Conservation (phyloP, 1,140 invertebrate genomes). For the Lucilia cuprina region DNA sequence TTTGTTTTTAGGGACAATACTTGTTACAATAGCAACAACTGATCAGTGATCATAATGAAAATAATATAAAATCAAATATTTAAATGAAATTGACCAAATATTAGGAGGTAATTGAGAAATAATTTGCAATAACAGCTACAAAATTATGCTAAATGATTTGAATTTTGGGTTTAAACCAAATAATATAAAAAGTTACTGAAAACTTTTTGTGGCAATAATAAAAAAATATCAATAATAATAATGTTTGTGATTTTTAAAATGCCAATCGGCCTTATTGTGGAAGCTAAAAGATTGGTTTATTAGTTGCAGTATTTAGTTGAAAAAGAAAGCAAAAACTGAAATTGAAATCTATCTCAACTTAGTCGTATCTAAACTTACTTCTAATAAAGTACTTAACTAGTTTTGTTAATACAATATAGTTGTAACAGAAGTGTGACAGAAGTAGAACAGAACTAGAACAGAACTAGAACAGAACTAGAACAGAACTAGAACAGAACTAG, state of each 20-base stretch:
- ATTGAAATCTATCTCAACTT: no score
- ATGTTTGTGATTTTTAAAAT: not conserved
- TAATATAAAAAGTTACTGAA: not conserved
- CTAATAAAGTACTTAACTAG: no score
- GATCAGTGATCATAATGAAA: not conserved
- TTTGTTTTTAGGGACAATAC: not conserved
- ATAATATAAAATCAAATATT: not conserved
- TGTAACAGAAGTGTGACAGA: no score
- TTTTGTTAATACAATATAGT: no score
- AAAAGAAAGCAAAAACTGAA: no score
- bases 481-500: no score
- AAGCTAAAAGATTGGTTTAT: not conserved
- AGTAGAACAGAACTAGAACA: no score
- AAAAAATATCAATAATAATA: constrained; percentile 7
- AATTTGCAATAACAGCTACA: constrained; percentile 22
- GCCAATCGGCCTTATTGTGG: not conserved
- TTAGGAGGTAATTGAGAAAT: constrained; percentile 13
- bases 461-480: no score
- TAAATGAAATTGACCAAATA: constrained; percentile 13
- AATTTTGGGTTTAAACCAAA: not conserved
- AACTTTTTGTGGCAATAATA: not conserved
- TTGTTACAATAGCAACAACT: not conserved
- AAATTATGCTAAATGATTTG: constrained; percentile 21
- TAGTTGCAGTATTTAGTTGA: no score
- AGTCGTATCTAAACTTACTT: no score